phyloP scores from a whole-genome alignment of 1,140 invertebrate genomes.

The Ridgeia piscesae region DNA sequence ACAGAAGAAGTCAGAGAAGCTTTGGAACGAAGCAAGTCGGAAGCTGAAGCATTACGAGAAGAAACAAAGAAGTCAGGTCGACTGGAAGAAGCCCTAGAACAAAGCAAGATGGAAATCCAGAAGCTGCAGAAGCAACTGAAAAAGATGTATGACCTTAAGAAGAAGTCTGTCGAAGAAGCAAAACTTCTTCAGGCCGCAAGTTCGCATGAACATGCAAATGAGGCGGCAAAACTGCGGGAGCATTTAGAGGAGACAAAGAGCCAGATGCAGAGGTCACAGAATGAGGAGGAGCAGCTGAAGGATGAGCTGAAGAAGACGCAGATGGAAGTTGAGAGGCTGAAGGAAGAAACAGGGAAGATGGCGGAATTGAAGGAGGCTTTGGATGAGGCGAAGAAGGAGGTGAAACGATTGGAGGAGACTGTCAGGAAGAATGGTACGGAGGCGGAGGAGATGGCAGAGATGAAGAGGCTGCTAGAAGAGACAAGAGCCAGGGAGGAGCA shows the following conservation, averaged over 20 bases:
- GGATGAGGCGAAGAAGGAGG: neutral
- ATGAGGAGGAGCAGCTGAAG: neutral
- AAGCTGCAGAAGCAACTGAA: neutral
- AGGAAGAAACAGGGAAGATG: neutral
- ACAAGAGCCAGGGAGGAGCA: neutral
- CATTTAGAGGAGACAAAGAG: neutral
- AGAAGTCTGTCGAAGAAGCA: neutral
- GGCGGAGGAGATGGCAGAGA: neutral
- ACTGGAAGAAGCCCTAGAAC: neutral
- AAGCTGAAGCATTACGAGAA: neutral
- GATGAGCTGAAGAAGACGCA: neutral
- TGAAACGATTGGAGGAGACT: neutral
- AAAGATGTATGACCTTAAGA: neutral
- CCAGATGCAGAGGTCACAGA: neutral
- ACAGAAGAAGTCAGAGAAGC: neutral
- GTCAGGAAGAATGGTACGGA: neutral
- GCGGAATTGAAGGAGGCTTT: neutral
- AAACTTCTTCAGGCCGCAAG: neutral
- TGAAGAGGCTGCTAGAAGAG: neutral
- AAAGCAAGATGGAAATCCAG: neutral
- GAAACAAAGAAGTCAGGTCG: neutral
- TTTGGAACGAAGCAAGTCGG: neutral
- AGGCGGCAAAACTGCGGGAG: neutral
- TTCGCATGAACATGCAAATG: neutral
- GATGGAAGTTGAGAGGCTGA: neutral